Percentiles rank a stretch among this genome's conserved stretches.
Conservation (phyloP, 2,113 vertebrate genomes). For the Ibidorhyncha struthersii region DNA sequence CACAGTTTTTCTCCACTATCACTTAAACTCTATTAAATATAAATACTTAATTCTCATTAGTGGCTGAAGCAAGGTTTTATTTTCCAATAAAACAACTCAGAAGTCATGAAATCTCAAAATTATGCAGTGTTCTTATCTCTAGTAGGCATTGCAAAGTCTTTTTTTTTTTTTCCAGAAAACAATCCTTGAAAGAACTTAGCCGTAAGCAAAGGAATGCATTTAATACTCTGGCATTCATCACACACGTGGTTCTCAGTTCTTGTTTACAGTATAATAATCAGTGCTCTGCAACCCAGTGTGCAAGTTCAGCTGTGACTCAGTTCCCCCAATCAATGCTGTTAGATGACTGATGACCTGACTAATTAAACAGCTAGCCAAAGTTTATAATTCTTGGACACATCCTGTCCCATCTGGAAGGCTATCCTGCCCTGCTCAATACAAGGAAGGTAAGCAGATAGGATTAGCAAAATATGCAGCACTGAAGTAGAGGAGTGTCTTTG, state of each 20-base stretch:
- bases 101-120: slow-evolving; percentile 20
- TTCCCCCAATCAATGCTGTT: neutral
- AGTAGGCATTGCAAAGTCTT: neutral
- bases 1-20: slow-evolving; percentile 16
- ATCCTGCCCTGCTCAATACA: neutral
- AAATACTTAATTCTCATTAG: slow-evolving; percentile 50
- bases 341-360: neutral
- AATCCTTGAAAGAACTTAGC: neutral
- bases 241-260: neutral
- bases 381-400: neutral
- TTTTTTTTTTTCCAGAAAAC: neutral
- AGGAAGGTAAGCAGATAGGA: neutral
- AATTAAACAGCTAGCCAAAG: neutral
- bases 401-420: neutral
- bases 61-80: slow-evolving; percentile 6
- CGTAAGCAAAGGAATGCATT: neutral
- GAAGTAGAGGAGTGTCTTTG: neutral
- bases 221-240: neutral
- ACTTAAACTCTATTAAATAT: slow-evolving; percentile 53
- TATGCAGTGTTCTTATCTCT: neutral
- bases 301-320: neutral
- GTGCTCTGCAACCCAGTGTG: neutral
- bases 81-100: slow-evolving; percentile 8
- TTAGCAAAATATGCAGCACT: neutral
- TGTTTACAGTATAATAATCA: neutral